A percentile compares a stretch with the other conserved stretches of the same genome.
Evolutionary conservation across 2,797 vertebrate genomes (phyloP).

Genomic region (Phrynocephalus forsythii): DNA sequence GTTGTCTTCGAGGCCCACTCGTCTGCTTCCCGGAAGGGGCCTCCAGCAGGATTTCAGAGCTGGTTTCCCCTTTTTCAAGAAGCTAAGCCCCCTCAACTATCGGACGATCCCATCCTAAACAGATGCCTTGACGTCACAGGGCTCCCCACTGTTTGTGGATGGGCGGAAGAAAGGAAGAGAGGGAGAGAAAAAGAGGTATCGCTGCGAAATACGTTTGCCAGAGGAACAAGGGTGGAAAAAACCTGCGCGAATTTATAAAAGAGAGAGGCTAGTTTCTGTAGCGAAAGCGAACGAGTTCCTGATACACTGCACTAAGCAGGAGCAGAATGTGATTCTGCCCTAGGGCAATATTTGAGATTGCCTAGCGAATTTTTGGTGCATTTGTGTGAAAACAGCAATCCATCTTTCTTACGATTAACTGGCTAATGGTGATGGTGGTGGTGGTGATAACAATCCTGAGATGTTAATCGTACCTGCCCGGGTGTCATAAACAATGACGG

Average conservation of each 20-base stretch:
- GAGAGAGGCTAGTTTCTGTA: neutral
- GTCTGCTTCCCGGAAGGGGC: neutral
- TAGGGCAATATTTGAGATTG: slow-evolving; percentile 1
- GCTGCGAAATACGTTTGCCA: neutral
- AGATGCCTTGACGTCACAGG: neutral
- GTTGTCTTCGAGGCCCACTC: neutral
- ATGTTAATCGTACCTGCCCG: neutral
- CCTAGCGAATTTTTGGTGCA: neutral
- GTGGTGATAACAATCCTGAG: neutral
- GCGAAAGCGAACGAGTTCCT: neutral
- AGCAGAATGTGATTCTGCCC: neutral
- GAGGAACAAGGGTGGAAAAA: neutral
- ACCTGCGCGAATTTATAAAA: neutral
- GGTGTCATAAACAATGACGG: neutral
- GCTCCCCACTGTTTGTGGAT: neutral
- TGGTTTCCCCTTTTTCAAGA: neutral
- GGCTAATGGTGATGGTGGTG: neutral
- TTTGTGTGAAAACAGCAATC: neutral
- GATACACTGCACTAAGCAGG: neutral
- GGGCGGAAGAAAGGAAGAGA: neutral
- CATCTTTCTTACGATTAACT: neutral
- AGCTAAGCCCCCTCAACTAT: no score
- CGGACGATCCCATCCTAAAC: neutral
- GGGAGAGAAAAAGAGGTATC: neutral
- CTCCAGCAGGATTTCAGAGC: neutral